These are phyloP conservation scores for Nasalis larvatus DNA, from an alignment of 2,113 vertebrate genomes.

Conservation along the genomic window DNA sequence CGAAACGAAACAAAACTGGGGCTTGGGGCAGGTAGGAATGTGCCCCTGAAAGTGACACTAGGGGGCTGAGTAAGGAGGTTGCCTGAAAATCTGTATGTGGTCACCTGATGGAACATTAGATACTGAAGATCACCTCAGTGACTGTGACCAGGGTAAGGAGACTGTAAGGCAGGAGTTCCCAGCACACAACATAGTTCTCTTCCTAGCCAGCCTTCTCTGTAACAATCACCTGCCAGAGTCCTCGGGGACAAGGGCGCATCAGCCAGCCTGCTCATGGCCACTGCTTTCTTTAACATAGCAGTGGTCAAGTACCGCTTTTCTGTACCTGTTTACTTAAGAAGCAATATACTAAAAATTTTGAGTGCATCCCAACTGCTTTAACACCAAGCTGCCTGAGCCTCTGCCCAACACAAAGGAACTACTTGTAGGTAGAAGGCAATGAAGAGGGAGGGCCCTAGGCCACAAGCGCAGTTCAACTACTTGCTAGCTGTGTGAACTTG, in stretches of 20 bases:
- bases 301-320: neutral
- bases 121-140: neutral
- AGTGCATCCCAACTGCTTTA: neutral
- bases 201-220: neutral
- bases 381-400: neutral
- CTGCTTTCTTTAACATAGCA: neutral
- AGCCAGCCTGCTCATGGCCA: neutral
- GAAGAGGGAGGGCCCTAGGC: neutral
- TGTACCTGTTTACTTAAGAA: neutral
- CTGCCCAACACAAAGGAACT: neutral
- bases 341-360: neutral
- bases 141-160: neutral
- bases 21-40: neutral
- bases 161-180: neutral
- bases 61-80: neutral
- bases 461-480: neutral
- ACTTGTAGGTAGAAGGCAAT: neutral
- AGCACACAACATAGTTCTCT: neutral
- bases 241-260: too few species aligned
- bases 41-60: neutral
- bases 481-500: neutral
- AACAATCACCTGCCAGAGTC: neutral
- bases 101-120: neutral
- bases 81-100: neutral
- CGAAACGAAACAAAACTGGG: too few species aligned